These are phyloP conservation scores for Stenurella melanura DNA, from an alignment of 2,888 invertebrate genomes.

Conservation along the genomic window DNA sequence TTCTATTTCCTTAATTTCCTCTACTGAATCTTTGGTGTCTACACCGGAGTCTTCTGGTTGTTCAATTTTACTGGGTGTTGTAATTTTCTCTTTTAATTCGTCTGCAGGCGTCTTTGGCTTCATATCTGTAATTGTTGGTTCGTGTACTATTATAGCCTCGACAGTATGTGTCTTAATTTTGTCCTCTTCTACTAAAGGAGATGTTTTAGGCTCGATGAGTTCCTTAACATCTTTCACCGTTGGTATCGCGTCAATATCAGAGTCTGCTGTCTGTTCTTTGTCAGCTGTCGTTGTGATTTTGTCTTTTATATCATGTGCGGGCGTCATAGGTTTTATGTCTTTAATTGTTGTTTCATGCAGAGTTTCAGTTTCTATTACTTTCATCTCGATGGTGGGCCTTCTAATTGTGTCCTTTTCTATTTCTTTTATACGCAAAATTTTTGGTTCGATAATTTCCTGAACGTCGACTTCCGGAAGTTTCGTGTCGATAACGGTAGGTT, in stretches of 20 bases:
- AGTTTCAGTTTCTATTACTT: background rate
- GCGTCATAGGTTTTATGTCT: background rate
- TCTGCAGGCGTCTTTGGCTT: background rate
- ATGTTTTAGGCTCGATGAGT: too few relatives aligned
- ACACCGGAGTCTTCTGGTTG: too few relatives aligned
- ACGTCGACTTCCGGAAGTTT: background rate
- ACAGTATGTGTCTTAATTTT: background rate
- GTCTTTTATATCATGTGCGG: background rate
- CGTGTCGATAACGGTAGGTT: too few relatives aligned
- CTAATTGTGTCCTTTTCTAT: background rate
- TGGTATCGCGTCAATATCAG: too few relatives aligned
- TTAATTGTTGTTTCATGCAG: background rate
- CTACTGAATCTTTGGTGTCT: too few relatives aligned
- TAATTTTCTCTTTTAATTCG: background rate
- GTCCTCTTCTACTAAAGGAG: too few relatives aligned
- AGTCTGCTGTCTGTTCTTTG: too few relatives aligned
- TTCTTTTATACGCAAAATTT: background rate
- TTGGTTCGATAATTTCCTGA: background rate
- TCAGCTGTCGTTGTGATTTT: background rate
- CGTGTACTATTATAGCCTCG: too few relatives aligned
- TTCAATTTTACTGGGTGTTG: background rate
- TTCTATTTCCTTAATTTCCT: too few relatives aligned
- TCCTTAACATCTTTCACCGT: background rate
- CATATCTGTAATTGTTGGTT: background rate
- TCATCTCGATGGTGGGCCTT: background rate